phyloP scores from a whole-genome alignment of 1,140 invertebrate genomes.

The Saccostrea echinata region DNA sequence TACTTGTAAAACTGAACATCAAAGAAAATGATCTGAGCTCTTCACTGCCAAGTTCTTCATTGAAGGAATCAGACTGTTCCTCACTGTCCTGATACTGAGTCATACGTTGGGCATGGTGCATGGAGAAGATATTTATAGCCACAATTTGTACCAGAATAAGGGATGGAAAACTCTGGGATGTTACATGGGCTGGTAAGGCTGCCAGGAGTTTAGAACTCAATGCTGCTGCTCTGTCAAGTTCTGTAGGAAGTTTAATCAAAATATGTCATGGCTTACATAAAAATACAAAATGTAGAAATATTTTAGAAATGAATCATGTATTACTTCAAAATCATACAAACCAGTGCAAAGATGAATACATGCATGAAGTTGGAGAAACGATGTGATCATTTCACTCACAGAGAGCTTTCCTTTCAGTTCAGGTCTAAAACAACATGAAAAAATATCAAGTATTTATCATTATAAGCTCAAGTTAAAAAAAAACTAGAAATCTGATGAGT shows the following conservation, averaged over 20 bases:
- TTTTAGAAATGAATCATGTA: neutral
- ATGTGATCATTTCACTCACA: constrained; percentile 85
- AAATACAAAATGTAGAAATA: neutral
- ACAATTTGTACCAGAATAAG: constrained; percentile 89
- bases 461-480: no score
- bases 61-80: constrained; percentile 45
- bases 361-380: constrained; percentile 86
- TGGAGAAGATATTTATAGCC: constrained; percentile 87
- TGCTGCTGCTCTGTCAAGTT: constrained; percentile 82
- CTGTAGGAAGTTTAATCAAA: constrained; percentile 63
- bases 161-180: constrained; percentile 88
- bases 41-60: constrained; percentile 66
- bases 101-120: constrained; percentile 83
- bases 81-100: constrained; percentile 42
- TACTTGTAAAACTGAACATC: constrained; percentile 85
- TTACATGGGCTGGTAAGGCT: constrained; percentile 87
- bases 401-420: constrained; percentile 84
- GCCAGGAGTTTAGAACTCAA: constrained; percentile 84
- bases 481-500: no score
- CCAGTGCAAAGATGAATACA: constrained; percentile 83
- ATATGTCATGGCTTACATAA: neutral
- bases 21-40: constrained; percentile 81
- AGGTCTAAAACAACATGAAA: constrained; percentile 75
- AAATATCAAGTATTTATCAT: neutral
- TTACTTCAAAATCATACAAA: constrained; percentile 53